phyloP scores from a whole-genome alignment of 2,888 invertebrate species.

The Hyalella azteca region DNA sequence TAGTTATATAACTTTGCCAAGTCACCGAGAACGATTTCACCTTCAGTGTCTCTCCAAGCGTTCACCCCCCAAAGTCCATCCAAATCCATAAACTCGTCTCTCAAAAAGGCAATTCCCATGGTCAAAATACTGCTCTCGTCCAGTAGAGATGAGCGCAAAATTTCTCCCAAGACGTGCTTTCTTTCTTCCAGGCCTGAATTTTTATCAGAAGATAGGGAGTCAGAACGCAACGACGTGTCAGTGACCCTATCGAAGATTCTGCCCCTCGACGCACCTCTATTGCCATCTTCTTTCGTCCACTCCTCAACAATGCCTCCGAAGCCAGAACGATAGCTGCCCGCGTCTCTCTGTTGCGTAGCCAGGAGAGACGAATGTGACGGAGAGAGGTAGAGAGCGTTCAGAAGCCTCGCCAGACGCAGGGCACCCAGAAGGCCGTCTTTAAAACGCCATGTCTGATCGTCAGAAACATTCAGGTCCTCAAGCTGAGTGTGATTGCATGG shows the following conservation, averaged over 20 bases:
- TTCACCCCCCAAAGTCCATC: not conserved
- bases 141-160: not conserved
- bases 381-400: constrained; percentile 34
- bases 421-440: constrained; percentile 33
- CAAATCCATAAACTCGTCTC: not conserved
- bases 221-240: not conserved
- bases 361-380: not conserved
- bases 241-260: not conserved
- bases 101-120: constrained; percentile 7
- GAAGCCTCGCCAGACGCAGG: constrained; percentile 24
- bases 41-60: not conserved
- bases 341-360: not conserved
- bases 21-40: constrained; percentile 9
- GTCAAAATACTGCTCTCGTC: not conserved
- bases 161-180: not conserved
- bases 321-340: not conserved
- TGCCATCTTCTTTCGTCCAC: not conserved
- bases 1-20: not conserved
- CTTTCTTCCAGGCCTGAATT: not conserved
- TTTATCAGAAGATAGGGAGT: not conserved
- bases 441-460: constrained; percentile 28
- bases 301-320: not conserved
- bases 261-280: not conserved
- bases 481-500: constrained; percentile 16
- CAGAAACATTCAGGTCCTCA: constrained; percentile 17